Percentiles rank a stretch among this genome's conserved stretches.
phyloP scores from a whole-genome alignment of 2,888 invertebrate species.

The Atrina japonica region DNA sequence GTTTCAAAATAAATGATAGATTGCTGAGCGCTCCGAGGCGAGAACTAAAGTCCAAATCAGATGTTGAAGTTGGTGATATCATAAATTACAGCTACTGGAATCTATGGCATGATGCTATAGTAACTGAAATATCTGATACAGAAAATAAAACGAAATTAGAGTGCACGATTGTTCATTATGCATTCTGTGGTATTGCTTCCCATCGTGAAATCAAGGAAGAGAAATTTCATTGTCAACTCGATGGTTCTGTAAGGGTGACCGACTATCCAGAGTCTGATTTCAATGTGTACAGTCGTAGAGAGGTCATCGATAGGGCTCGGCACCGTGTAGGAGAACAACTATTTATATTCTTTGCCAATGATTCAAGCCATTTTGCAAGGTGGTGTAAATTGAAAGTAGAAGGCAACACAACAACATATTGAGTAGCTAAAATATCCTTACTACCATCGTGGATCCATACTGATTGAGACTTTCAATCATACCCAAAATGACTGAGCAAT shows the following conservation, averaged over 20 bases:
- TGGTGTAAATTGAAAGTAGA: slow-evolving; percentile 34
- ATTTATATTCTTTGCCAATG: slow-evolving; percentile 30
- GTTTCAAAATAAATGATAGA: slow-evolving; percentile 16
- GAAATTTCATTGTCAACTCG: background rate
- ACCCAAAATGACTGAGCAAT: no score
- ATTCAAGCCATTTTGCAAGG: slow-evolving; percentile 29
- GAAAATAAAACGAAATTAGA: background rate
- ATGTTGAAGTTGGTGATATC: slow-evolving; percentile 21
- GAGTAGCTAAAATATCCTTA: no score
- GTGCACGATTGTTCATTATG: slow-evolving; percentile 10
- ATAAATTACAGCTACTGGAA: slow-evolving; percentile 29
- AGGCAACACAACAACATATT: no score
- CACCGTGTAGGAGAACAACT: slow-evolving; percentile 9
- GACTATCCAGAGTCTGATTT: slow-evolving; percentile 1
- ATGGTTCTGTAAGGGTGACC: slow-evolving; percentile 6
- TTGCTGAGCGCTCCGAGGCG: background rate
- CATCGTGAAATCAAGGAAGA: slow-evolving; percentile 14
- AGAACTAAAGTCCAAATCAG: background rate
- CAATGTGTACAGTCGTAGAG: slow-evolving; percentile 1
- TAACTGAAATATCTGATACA: background rate
- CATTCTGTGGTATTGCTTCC: slow-evolving; percentile 2
- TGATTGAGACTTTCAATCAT: no score
- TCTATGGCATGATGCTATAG: slow-evolving; percentile 30
- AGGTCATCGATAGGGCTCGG: slow-evolving; percentile 21
- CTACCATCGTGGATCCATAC: no score